These are phyloP conservation scores for Troides oblongomaculatus DNA, from an alignment of 2,888 invertebrate species.

Conservation along the genomic window DNA sequence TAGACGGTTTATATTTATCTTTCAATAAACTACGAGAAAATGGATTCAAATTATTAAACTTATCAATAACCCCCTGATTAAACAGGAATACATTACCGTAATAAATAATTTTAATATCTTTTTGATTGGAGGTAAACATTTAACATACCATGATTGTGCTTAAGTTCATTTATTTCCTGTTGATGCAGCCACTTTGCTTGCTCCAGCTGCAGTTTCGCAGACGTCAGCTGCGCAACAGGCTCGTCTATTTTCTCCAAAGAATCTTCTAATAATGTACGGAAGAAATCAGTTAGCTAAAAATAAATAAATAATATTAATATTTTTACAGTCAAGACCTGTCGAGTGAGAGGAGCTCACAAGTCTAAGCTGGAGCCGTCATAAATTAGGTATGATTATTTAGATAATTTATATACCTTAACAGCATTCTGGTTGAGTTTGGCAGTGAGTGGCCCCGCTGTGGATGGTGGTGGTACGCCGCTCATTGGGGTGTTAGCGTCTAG, in stretches of 20 bases:
- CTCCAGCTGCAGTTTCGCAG: constrained; percentile 85
- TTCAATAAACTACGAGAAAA: too few relatives aligned
- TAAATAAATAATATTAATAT: neutral
- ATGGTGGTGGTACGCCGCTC: constrained; percentile 56
- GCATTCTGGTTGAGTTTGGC: constrained; percentile 80
- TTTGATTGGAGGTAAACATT: neutral
- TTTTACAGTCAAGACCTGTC: too few relatives aligned
- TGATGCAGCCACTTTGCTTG: constrained; percentile 85
- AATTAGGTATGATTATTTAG: too few relatives aligned
- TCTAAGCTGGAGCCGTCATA: too few relatives aligned
- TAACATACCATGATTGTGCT: constrained; percentile 83
- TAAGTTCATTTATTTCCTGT: constrained; percentile 86
- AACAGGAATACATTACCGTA: too few relatives aligned
- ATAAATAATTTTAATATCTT: neutral
- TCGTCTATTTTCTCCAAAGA: constrained; percentile 82
- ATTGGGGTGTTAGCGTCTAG: constrained; percentile 53
- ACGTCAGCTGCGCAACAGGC: constrained; percentile 78
- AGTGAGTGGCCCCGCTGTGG: constrained; percentile 79
- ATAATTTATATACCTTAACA: constrained; percentile 70
- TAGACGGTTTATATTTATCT: too few relatives aligned
- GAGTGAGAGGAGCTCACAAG: too few relatives aligned
- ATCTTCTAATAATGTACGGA: constrained; percentile 85
- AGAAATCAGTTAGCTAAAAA: constrained; percentile 83
- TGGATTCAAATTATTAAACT: too few relatives aligned
- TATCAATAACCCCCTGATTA: too few relatives aligned